A percentile compares a stretch with the other conserved stretches of the same genome.
These are phyloP conservation scores for Andrena flavipes DNA, from an alignment of 2,888 invertebrate species.

Conservation along the genomic window DNA sequence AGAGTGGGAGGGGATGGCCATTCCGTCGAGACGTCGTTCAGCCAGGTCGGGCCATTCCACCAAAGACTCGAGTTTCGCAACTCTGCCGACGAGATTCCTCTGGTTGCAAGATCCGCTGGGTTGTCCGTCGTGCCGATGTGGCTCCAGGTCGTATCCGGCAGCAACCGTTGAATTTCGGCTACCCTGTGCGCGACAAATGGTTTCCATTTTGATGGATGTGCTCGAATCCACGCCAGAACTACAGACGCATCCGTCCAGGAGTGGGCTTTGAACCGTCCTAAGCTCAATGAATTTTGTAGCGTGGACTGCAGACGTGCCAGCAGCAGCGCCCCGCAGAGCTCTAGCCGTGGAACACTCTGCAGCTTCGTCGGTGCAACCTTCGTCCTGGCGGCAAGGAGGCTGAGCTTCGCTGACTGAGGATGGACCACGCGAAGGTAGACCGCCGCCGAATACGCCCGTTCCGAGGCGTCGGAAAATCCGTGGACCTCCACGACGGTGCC, in stretches of 20 bases:
- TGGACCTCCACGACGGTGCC: neutral
- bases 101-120: conserved; percentile 7
- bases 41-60: conserved; percentile 1
- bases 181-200: conserved; percentile 16
- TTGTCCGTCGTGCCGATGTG: conserved; percentile 6
- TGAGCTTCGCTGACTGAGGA: no score
- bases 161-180: neutral
- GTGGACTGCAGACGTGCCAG: neutral
- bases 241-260: neutral
- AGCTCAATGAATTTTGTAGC: neutral
- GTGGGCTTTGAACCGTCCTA: neutral
- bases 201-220: conserved; percentile 12
- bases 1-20: no score
- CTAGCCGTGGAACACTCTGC: conserved; percentile 1
- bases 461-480: neutral
- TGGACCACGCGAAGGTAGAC: neutral
- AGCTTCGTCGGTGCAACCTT: conserved; percentile 15
- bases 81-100: neutral
- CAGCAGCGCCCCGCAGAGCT: conserved; percentile 9
- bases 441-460: neutral
- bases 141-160: conserved; percentile 5
- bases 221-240: conserved; percentile 6
- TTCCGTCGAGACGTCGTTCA: neutral
- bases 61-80: neutral
- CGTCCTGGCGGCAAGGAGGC: neutral